phyloP scores from a whole-genome alignment of 2,113 vertebrate species.

The Myodes glareolus region DNA sequence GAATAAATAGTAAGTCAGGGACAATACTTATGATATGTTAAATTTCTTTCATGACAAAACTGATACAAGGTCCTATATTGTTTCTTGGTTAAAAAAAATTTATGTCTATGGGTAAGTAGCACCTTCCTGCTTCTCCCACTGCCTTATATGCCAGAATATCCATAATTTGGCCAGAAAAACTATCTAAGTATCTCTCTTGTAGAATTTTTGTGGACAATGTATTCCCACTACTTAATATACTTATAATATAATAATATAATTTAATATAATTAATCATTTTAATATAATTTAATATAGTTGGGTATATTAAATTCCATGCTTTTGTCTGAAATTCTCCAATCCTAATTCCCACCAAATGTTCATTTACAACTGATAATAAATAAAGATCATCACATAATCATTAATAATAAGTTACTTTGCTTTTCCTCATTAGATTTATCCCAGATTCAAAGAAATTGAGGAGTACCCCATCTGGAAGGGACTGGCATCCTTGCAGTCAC shows the following conservation, averaged over 20 bases:
- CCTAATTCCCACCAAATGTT: background rate
- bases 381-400: background rate
- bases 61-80: too few relatives aligned
- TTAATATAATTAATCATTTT: too few relatives aligned
- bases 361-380: background rate
- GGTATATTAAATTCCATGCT: background rate
- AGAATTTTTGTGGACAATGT: background rate
- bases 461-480: constrained; percentile 81
- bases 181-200: too few relatives aligned
- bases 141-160: background rate
- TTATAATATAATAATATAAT: too few relatives aligned
- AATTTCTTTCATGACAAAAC: background rate
- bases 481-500: constrained; percentile 80
- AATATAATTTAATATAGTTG: too few relatives aligned
- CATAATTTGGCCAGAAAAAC: background rate
- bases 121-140: background rate
- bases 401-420: background rate
- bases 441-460: constrained; percentile 79
- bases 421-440: constrained; percentile 79
- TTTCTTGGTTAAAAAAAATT: background rate
- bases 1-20: background rate
- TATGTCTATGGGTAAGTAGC: background rate
- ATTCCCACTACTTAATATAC: too few relatives aligned
- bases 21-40: background rate
- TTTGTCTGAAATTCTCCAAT: background rate